phyloP scores from a whole-genome alignment of 1,140 invertebrate species.

The Cyclina sinensis region DNA sequence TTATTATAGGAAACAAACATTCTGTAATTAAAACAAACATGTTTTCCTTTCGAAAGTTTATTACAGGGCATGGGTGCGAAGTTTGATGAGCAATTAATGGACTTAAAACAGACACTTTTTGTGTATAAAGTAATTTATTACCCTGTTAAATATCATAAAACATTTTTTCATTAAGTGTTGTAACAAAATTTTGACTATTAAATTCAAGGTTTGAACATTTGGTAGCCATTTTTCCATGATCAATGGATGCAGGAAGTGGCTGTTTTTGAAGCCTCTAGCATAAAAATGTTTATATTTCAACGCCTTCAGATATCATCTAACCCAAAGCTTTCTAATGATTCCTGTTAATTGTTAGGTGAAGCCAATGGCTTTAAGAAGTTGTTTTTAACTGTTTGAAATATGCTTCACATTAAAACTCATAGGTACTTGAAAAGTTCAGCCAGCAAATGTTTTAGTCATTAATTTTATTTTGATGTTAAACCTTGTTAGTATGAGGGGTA shows the following conservation, averaged over 20 bases:
- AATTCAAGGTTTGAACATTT: conserved; percentile 42
- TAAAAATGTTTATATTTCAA: background rate
- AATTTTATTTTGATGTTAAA: conserved; percentile 62
- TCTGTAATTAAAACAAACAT: conserved; percentile 43
- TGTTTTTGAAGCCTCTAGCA: conserved; percentile 1
- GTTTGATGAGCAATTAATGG: background rate
- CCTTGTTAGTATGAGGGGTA: conserved; percentile 35
- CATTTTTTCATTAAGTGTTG: conserved; percentile 22
- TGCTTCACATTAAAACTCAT: conserved; percentile 44
- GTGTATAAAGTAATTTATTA: conserved; percentile 47
- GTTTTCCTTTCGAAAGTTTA: conserved; percentile 51
- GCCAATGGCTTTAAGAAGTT: background rate
- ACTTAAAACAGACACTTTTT: conserved; percentile 45
- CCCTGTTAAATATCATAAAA: conserved; percentile 39
- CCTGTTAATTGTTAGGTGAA: conserved; percentile 30
- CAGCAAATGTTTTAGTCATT: conserved; percentile 64
- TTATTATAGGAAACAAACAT: conserved; percentile 41
- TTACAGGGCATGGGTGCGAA: conserved; percentile 46
- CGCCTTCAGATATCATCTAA: background rate
- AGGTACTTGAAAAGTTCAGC: conserved; percentile 45
- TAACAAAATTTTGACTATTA: conserved; percentile 32
- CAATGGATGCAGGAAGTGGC: conserved; percentile 48
- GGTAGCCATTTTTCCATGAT: conserved; percentile 33
- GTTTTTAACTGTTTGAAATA: conserved; percentile 48
- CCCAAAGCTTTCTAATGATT: conserved; percentile 17